Percentiles rank a stretch among this genome's conserved stretches.
phyloP scores from a whole-genome alignment of 2,797 vertebrate species.

The Alcedo atthis region DNA sequence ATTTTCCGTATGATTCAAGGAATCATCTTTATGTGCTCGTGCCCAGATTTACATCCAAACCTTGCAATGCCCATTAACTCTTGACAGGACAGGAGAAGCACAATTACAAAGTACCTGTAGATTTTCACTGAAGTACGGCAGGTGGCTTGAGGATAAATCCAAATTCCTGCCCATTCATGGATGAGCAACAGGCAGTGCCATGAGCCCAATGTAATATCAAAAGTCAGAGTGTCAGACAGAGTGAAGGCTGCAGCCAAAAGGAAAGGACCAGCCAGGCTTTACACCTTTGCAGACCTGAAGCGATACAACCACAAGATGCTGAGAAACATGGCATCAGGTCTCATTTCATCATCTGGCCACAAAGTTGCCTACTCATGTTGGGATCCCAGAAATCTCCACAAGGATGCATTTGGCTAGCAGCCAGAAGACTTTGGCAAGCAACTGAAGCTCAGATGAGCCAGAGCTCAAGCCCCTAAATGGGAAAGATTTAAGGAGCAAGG shows the following conservation, averaged over 20 bases:
- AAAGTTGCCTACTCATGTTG: not conserved
- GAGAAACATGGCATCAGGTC: not conserved
- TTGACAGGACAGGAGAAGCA: not conserved
- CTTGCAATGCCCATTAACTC: not conserved
- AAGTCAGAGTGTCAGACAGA: fast-evolving
- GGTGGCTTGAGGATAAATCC: not conserved
- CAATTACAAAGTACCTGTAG: not conserved
- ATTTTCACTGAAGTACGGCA: not conserved
- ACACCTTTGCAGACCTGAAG: not conserved
- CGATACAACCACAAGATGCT: fast-evolving
- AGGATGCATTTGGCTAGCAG: not conserved
- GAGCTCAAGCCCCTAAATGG: not conserved
- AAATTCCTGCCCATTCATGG: not conserved
- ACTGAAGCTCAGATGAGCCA: not conserved
- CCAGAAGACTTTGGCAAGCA: not conserved
- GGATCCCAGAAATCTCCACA: not conserved
- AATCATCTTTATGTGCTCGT: fast-evolving
- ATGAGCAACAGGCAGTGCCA: not conserved
- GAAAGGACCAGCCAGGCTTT: not conserved
- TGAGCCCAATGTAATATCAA: not conserved
- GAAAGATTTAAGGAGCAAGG: not conserved
- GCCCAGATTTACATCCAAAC: not conserved
- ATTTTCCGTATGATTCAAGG: not conserved
- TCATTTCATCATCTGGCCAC: not conserved
- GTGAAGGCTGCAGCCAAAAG: fast-evolving